Evolutionary conservation across 2,888 invertebrate species (phyloP), one percentile per base, ranked within the genome.

Genomic region (Fabriciana adippe): DNA sequence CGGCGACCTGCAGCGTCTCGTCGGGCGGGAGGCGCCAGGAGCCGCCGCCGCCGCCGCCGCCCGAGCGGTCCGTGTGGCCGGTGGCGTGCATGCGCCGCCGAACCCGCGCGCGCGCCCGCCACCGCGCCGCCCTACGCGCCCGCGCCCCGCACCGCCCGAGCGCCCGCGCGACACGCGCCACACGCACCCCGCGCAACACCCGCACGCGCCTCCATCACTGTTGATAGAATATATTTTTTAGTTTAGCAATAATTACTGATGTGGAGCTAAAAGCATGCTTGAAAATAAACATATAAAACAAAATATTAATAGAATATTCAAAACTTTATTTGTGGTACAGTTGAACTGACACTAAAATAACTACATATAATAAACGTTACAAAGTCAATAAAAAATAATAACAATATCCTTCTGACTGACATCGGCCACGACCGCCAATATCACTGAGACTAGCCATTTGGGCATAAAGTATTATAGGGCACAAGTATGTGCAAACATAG

Each of bases 1-100:
- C 97, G 93, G 95, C 96, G 89, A 97, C 97, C 93, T 97, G 97
- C 79, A 97, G 95, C 79, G 97, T 97, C 94, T 97, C 97, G 94
- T 97, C 97, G 86, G 97, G 97, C 92, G 97, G 97, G 91, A 97
- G 94, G 92, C 97, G 96, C 97, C 97, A 97, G 89, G 97, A 96
- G 89, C 94, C 92, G 86, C 93, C 93, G 88, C 92, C 93, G 89
- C 92, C 93, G 88, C 93, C 93, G 89, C 93, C 93, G 90, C 94
- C 94, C 93, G 96, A 96, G 93, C 96, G 95, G 94, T 97, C 97
- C 90, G 96, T 94, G 93, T 95, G 95, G 92, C 96, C 96, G 95
- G 96, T 97, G 94, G 96, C 96, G 95, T 97, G 97, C 97, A 97
- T 97, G 94, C 94, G 95, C 94, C 89, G 92, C 92, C 92, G 90